phyloP scores from a whole-genome alignment of 2,797 vertebrate genomes.

The Bovichtus variegatus region DNA sequence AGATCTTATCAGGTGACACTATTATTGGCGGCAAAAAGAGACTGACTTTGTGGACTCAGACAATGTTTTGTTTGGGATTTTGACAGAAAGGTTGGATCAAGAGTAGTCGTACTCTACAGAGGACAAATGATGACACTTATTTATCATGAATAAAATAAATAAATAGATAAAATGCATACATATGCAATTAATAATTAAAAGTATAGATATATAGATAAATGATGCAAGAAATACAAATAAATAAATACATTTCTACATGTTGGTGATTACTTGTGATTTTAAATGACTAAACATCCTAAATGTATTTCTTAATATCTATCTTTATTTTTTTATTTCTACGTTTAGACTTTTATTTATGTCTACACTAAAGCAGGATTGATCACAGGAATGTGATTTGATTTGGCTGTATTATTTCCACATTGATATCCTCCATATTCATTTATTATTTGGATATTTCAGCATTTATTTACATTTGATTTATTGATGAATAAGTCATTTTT shows the following conservation, averaged over 20 bases:
- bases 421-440: background rate
- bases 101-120: background rate
- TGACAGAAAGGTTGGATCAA: background rate
- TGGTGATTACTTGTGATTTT: background rate
- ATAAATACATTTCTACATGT: background rate
- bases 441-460: background rate
- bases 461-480: background rate
- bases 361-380: background rate
- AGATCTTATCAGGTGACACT: background rate
- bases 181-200: background rate
- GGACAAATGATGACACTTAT: background rate
- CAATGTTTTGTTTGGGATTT: background rate
- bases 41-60: slow-evolving; percentile 7
- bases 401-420: rapidly evolving
- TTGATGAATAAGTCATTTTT: background rate
- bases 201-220: background rate
- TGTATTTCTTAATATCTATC: background rate
- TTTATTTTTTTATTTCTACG: background rate
- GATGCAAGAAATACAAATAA: background rate
- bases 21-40: background rate
- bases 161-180: background rate
- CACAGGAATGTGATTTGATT: background rate
- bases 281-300: background rate
- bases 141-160: background rate
- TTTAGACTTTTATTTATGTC: background rate